Evolutionary conservation across 2,797 vertebrate genomes (phyloP).

Genomic region (Esox masquinongy): DNA sequence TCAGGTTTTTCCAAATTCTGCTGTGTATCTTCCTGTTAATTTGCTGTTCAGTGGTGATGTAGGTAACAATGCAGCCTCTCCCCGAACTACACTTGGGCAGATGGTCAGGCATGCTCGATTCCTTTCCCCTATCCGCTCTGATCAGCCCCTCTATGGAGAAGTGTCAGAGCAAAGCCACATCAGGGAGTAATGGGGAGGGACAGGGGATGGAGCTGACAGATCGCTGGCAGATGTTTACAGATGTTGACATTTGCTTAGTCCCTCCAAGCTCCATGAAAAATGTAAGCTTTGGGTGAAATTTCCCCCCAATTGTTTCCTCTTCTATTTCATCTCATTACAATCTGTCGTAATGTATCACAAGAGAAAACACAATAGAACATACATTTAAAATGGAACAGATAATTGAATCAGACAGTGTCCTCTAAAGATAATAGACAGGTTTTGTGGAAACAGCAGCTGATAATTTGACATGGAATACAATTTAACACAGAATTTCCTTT

Average conservation of each 20-base stretch:
- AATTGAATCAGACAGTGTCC: conserved; percentile 34
- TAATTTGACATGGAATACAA: conserved; percentile 15
- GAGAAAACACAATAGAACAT: conserved; percentile 12
- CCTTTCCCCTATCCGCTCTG: conserved; percentile 13
- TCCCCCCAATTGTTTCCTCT: neutral
- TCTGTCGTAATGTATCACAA: conserved; percentile 3
- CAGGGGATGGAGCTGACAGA: conserved; percentile 47
- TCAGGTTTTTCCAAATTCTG: conserved; percentile 51
- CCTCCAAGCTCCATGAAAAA: conserved; percentile 13
- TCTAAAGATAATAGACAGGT: neutral
- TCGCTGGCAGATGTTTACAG: conserved; percentile 55
- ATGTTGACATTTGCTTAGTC: conserved; percentile 33
- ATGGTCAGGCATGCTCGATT: conserved; percentile 38
- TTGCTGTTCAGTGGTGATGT: conserved; percentile 19
- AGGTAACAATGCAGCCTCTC: neutral
- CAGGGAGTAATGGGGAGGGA: conserved; percentile 40
- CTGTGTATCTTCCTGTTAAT: conserved; percentile 39
- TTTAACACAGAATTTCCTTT: conserved; percentile 8
- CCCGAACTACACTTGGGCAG: conserved; percentile 30
- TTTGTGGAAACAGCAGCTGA: conserved; percentile 1
- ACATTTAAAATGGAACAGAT: conserved; percentile 12
- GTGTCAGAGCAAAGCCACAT: conserved; percentile 15
- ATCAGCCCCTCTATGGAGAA: conserved; percentile 8
- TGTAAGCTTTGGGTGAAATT: neutral
- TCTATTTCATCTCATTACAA: neutral